A percentile compares a stretch with the other conserved stretches of the same genome.
Conservation (phyloP, 2,888 invertebrate species). For the Sarcophaga caerulescens region DNA sequence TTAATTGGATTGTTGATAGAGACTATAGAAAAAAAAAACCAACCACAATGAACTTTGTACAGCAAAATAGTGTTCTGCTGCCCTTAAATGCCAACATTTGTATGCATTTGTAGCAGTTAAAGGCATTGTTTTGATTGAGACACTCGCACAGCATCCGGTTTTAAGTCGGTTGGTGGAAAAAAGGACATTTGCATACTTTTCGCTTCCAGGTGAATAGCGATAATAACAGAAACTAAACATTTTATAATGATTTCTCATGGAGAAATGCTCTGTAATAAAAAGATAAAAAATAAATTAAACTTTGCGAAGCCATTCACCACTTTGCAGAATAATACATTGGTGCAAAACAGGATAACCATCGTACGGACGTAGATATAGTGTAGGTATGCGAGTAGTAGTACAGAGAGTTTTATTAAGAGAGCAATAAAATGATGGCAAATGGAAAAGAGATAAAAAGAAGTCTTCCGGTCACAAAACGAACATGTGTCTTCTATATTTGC, state of each 20-base stretch:
- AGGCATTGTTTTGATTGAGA: neutral
- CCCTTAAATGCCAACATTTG: neutral
- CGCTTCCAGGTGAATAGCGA: conserved; percentile 57
- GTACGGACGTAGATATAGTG: too few relatives aligned
- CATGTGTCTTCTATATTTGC: neutral
- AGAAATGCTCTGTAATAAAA: neutral
- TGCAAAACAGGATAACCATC: neutral
- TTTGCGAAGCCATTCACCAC: neutral
- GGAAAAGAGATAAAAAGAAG: conserved; percentile 16
- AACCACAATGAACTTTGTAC: neutral
- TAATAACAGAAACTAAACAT: conserved; percentile 20
- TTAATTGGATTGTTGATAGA: conserved; percentile 67
- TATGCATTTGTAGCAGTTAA: neutral
- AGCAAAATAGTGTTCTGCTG: neutral
- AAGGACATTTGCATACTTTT: conserved; percentile 46
- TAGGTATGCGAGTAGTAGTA: too few relatives aligned
- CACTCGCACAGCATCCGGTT: neutral
- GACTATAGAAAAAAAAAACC: conserved; percentile 1
- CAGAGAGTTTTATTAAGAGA: too few relatives aligned
- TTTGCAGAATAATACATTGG: neutral
- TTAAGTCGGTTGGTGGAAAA: too few relatives aligned
- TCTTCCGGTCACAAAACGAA: conserved; percentile 45
- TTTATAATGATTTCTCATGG: conserved; percentile 1
- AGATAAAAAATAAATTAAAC: neutral
- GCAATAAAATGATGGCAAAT: conserved; percentile 15